Conservation (phyloP, 1,140 invertebrate species). For the Pogonomyrmex barbatus region DNA sequence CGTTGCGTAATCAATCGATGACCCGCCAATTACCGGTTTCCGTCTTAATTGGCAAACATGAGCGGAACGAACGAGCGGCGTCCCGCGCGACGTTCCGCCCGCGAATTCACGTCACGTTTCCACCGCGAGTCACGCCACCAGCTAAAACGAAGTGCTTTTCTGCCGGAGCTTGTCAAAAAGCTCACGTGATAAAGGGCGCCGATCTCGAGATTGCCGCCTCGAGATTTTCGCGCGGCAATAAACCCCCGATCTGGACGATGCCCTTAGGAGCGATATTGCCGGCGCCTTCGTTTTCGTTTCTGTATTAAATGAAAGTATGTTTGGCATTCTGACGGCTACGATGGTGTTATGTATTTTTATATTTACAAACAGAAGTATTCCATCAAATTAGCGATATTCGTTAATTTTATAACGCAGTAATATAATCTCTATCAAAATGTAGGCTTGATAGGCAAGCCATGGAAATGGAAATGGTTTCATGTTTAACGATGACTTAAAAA, state of each 20-base stretch:
- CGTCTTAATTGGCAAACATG: constrained; percentile 75
- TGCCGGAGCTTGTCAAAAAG: constrained; percentile 54
- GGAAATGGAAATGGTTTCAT: neutral
- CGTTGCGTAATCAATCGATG: constrained; percentile 72
- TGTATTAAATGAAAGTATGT: constrained; percentile 33
- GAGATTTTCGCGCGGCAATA: constrained; percentile 53
- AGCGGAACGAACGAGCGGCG: constrained; percentile 45
- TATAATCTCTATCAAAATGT: neutral
- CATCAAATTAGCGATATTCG: neutral
- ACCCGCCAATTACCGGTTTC: constrained; percentile 70
- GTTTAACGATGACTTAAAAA: neutral
- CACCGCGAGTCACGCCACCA: constrained; percentile 24
- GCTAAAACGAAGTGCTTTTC: constrained; percentile 54
- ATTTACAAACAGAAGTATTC: neutral
- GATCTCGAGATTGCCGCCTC: constrained; percentile 58
- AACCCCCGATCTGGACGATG: constrained; percentile 39
- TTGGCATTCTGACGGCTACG: constrained; percentile 5
- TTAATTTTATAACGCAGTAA: neutral
- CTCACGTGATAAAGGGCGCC: constrained; percentile 49
- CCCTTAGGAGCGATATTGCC: constrained; percentile 53
- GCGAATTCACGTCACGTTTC: constrained; percentile 63
- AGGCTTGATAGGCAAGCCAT: neutral
- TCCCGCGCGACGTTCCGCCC: constrained; percentile 5
- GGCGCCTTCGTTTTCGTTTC: constrained; percentile 45
- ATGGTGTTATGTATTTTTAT: constrained; percentile 20